Conservation (phyloP, 2,113 vertebrate species). For the Hemicordylus capensis region DNA sequence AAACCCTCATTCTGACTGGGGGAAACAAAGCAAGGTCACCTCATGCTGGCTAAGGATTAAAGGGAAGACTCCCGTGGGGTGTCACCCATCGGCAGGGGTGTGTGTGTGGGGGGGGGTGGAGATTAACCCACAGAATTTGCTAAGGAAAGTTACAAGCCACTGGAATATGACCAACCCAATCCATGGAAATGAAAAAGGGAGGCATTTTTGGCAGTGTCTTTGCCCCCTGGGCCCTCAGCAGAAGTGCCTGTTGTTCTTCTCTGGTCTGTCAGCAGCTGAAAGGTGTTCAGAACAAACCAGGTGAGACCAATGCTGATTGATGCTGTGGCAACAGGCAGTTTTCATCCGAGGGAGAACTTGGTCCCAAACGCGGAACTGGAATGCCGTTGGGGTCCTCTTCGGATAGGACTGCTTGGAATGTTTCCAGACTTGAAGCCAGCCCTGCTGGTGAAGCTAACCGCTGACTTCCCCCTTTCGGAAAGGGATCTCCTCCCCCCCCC, state of each 20-base stretch:
- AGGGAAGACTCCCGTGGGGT: background rate
- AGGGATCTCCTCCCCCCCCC: too few relatives aligned
- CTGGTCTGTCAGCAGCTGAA: background rate
- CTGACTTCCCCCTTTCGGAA: background rate
- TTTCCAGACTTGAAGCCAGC: background rate
- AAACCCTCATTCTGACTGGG: background rate
- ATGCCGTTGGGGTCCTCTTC: too few relatives aligned
- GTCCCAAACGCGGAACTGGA: background rate
- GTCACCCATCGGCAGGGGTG: fast-evolving
- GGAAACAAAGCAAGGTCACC: background rate
- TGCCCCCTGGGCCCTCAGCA: background rate
- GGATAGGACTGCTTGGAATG: background rate
- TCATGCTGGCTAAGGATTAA: background rate
- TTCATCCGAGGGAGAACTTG: background rate
- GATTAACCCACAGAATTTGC: too few relatives aligned
- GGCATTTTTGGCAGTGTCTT: background rate
- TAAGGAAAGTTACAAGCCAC: background rate
- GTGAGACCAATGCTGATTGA: background rate
- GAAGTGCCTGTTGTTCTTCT: background rate
- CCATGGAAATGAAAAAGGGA: fast-evolving
- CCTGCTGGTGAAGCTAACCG: background rate
- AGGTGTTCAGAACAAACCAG: background rate
- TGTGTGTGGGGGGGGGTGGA: background rate
- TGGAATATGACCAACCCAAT: background rate
- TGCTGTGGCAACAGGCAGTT: background rate